phyloP scores from a whole-genome alignment of 2,113 vertebrate genomes.

The Aldabrachelys gigantea region DNA sequence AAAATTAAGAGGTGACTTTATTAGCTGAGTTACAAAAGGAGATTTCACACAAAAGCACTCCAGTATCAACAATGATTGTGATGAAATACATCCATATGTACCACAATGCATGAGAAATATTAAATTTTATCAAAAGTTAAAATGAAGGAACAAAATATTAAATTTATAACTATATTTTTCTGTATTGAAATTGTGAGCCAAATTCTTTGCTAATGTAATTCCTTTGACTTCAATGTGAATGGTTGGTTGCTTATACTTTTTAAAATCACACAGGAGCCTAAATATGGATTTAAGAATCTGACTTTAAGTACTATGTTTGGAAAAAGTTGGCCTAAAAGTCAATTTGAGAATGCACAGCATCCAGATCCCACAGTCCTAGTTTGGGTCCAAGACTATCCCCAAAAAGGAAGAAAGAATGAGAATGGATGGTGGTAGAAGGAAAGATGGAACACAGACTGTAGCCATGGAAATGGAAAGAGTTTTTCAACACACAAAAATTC shows the following conservation, averaged over 20 bases:
- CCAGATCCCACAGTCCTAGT: neutral
- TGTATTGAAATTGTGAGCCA: neutral
- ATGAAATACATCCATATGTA: neutral
- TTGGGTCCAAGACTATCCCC: neutral
- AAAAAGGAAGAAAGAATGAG: too few relatives aligned
- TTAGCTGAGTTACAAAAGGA: neutral
- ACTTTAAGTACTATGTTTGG: neutral
- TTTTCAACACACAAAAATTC: too few relatives aligned
- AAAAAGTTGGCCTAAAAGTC: neutral
- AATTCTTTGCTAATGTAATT: neutral
- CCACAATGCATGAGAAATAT: neutral
- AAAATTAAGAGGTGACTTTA: neutral
- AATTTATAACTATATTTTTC: neutral
- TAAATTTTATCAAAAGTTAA: neutral
- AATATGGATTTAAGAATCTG: neutral
- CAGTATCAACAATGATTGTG: neutral
- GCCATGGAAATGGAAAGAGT: too few relatives aligned
- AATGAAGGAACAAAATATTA: neutral
- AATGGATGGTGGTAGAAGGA: too few relatives aligned
- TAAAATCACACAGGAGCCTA: neutral
- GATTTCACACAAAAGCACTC: neutral
- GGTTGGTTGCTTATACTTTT: neutral
- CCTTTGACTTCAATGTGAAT: neutral
- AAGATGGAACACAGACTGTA: too few relatives aligned
- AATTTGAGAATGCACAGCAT: neutral